phyloP scores from a whole-genome alignment of 1,140 invertebrate genomes.

The Drosophila melanica region DNA sequence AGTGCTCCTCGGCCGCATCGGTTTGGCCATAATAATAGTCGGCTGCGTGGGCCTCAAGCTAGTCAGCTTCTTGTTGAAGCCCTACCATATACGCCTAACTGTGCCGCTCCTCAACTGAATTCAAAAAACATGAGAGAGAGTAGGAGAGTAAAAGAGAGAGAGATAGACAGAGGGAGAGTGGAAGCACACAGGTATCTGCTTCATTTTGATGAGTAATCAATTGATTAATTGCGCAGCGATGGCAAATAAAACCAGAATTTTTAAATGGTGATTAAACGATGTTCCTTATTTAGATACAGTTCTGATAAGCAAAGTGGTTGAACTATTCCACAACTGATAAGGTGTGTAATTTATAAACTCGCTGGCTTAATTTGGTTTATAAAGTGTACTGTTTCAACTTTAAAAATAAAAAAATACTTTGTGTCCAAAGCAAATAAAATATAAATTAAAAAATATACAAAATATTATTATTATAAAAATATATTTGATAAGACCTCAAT shows the following conservation, averaged over 20 bases:
- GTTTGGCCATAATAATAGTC: conserved; percentile 43
- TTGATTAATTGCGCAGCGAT: conserved; percentile 4
- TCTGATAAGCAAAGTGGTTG: background rate
- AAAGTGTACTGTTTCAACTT: too few relatives aligned
- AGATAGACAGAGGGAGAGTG: background rate
- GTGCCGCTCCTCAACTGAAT: conserved; percentile 46
- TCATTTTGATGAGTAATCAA: background rate
- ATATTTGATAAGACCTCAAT: too few relatives aligned
- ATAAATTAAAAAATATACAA: too few relatives aligned
- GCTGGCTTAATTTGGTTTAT: too few relatives aligned
- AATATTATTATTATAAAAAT: too few relatives aligned
- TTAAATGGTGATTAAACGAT: background rate
- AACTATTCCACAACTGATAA: background rate
- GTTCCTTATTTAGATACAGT: background rate
- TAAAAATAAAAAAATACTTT: too few relatives aligned
- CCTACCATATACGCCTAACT: conserved; percentile 30
- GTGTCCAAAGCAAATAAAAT: too few relatives aligned
- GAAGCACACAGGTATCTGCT: background rate
- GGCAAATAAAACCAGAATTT: background rate
- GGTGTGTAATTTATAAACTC: background rate
- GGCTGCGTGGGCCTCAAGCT: conserved; percentile 38
- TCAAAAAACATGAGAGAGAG: background rate
- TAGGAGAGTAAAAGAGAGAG: background rate
- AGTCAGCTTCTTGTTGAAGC: conserved; percentile 1
- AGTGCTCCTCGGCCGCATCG: conserved; percentile 56